Percentiles rank a stretch among this genome's conserved stretches.
Evolutionary conservation across 2,113 vertebrate genomes (phyloP).

Genomic region (Montifringilla adamsi): DNA sequence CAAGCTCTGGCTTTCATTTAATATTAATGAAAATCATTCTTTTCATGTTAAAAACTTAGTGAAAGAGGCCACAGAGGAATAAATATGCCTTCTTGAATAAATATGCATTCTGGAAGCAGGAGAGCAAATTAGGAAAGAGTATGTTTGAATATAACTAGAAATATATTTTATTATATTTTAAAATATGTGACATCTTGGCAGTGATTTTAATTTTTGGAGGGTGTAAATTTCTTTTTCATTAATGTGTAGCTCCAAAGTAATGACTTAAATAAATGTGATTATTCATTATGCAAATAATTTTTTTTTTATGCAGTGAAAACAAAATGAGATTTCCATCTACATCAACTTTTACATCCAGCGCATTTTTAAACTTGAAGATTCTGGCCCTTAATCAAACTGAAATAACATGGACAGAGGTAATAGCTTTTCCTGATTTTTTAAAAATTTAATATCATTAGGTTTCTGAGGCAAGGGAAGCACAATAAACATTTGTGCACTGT

Average conservation of each 20-base stretch:
- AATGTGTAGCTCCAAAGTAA: neutral
- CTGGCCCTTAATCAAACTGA: slow-evolving; percentile 82
- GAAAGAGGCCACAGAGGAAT: neutral
- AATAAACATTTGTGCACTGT: neutral
- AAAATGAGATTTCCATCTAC: slow-evolving; percentile 75
- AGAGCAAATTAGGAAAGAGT: neutral
- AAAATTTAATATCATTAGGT: neutral
- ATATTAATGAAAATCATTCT: neutral
- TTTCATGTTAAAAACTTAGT: neutral
- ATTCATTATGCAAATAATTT: neutral
- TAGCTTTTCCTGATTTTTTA: neutral
- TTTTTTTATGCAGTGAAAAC: slow-evolving; percentile 78
- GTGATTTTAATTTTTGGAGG: neutral
- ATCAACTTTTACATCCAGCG: neutral
- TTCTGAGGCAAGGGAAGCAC: neutral
- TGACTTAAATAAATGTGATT: neutral
- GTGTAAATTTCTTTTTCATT: neutral
- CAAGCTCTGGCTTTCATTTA: neutral
- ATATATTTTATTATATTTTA: neutral
- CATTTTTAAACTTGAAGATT: slow-evolving; percentile 79
- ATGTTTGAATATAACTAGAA: neutral
- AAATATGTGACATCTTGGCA: neutral
- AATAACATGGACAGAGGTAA: slow-evolving; percentile 91
- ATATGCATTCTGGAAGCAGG: neutral
- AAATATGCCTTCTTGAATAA: neutral